Base-by-base conservation (phyloP, 2,797 vertebrate species). In the Sylvilagus floridanus region DNA sequence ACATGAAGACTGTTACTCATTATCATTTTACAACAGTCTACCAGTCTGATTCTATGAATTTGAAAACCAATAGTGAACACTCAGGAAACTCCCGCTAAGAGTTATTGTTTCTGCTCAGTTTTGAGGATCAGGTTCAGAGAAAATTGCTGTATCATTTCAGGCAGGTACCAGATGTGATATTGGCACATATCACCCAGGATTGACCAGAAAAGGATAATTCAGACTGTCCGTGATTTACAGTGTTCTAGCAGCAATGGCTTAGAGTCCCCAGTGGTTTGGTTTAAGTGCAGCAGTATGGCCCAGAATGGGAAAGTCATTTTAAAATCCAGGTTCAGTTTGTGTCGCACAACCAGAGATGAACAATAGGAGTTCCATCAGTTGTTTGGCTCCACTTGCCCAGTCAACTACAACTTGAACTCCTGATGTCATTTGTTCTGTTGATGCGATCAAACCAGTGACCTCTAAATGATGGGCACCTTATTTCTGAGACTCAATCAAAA, bases 391-490 rank as follows among this genome's bases (percentile, higher is more conserved):
- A 47, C 35, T 91, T 85, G 42, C 35, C 88, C 30, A 47, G 17
- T 92, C 79, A 93, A 77, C 78, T 42, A 76, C 86, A 82, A n/a
- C 62, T 88, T 84, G 63, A 87, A 84, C 66, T 82, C 63, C 90
- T 73, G 47, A 21, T 75, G 30, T 28, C 26, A 26, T 60, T 95
- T 84, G 90, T 42, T 83, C 42, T 94, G 28, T 84, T 90, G 66
- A 32, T 42, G 57, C 7, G 7, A 37, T 72, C 21, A 94, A 66
- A 89, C 8, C 42, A 84, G 7, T 81, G 63, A 88, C 32, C 85
- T n/a, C 79, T 26, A 68, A 42, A 76, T 73, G 37, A 72, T 21
- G 50, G 50, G 17, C 91, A 79, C 32, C 63, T 76, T 84, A 71
- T 24, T 78, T 91, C 47, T 63, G 50, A 92, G 75, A 2, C n/a